phyloP scores from a whole-genome alignment of 1,140 invertebrate genomes.

The Sitobion miscanthi region DNA sequence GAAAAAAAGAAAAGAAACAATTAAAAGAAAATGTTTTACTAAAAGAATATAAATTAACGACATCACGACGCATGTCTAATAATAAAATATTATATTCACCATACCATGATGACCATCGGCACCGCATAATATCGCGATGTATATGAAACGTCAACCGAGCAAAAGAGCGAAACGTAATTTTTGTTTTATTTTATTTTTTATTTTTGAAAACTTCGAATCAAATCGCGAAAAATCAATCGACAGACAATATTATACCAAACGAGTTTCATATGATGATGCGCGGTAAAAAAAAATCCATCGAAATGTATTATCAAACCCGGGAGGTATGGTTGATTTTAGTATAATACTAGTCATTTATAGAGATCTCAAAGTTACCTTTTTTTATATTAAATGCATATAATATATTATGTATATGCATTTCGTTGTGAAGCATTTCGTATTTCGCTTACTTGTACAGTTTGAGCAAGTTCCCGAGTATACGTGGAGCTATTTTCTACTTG shows the following conservation, averaged over 20 bases:
- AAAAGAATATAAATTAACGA: background rate
- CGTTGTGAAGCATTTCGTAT: background rate
- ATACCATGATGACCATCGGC: background rate
- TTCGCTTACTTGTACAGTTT: background rate
- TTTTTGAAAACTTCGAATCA: too few species aligned
- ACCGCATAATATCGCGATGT: background rate
- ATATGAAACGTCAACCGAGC: background rate
- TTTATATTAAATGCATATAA: background rate
- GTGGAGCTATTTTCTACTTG: background rate
- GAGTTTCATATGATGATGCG: too few species aligned
- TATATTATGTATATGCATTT: background rate
- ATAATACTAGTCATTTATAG: background rate
- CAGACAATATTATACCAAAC: too few species aligned
- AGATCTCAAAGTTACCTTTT: background rate
- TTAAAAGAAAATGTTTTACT: background rate
- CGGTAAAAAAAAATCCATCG: too few species aligned
- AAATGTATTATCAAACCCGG: background rate
- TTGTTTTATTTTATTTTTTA: background rate
- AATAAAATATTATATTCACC: background rate
- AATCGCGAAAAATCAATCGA: background rate
- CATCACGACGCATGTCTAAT: background rate
- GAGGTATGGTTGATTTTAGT: background rate
- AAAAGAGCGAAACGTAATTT: background rate
- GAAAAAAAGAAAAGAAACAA: background rate
- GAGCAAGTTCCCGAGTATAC: background rate